These are phyloP conservation scores for Platanista minor DNA, from an alignment of 2,113 vertebrate species.

Conservation along the genomic window DNA sequence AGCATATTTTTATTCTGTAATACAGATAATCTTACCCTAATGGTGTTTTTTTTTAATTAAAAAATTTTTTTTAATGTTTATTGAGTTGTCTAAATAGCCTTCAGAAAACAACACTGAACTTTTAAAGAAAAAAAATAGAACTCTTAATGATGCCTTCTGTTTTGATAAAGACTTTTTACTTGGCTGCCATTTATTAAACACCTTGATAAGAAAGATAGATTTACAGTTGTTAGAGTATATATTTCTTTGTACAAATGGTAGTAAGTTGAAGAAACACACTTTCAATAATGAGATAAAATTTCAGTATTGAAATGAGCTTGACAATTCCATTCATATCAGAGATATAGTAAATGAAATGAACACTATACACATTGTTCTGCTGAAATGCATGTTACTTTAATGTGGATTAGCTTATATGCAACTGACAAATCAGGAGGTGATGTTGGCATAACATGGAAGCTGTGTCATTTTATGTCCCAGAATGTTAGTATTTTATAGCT, in stretches of 20 bases:
- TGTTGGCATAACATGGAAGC: not conserved
- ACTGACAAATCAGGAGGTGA: not conserved
- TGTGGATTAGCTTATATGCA: not conserved
- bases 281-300: slow-evolving; percentile 27
- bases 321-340: not conserved
- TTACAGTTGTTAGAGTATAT: not conserved
- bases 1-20: not conserved
- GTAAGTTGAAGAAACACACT: not conserved
- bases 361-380: not conserved
- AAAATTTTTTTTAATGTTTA: not conserved
- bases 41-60: not conserved
- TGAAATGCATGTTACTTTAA: not conserved
- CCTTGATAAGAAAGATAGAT: not conserved
- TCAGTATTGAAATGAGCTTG: slow-evolving; percentile 14
- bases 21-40: not conserved
- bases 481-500: not conserved
- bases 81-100: not conserved
- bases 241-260: not conserved
- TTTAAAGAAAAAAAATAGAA: not conserved
- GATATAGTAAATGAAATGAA: not conserved
- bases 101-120: slow-evolving; percentile 6
- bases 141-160: not conserved
- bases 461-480: not conserved
- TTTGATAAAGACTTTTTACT: not conserved
- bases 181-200: slow-evolving; percentile 19